These are phyloP conservation scores for Cyprinodon variegatus DNA, from an alignment of 2,113 vertebrate genomes.

Conservation along the genomic window DNA sequence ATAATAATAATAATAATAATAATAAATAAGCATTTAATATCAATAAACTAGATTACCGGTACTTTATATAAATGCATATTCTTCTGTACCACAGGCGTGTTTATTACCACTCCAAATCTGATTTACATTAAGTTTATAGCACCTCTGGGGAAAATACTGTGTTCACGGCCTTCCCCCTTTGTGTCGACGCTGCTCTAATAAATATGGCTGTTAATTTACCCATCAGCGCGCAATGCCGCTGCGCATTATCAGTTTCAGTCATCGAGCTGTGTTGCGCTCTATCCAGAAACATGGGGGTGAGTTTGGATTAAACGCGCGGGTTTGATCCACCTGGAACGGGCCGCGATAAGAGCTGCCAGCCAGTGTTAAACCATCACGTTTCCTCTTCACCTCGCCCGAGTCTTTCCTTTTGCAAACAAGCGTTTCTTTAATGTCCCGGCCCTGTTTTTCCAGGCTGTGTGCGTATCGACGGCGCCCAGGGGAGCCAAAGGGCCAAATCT, in stretches of 20 bases:
- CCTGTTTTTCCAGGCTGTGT: constrained; percentile 90
- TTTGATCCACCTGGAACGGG: constrained; percentile 86
- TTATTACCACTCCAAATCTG: constrained; percentile 33
- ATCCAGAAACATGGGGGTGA: constrained; percentile 65
- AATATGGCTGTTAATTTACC: constrained; percentile 66
- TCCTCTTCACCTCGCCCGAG: constrained; percentile 92
- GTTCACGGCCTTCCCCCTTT: constrained; percentile 48
- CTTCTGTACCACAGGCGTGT: constrained; percentile 1
- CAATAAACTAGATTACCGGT: not conserved
- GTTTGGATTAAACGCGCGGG: constrained; percentile 76
- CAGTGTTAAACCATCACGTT: constrained; percentile 91
- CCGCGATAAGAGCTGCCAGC: constrained; percentile 94
- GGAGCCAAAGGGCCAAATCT: constrained; percentile 70
- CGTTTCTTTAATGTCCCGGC: constrained; percentile 90
- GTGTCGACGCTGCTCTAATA: constrained; percentile 50
- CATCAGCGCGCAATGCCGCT: constrained; percentile 55
- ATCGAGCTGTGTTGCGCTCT: constrained; percentile 76
- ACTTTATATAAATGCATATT: not conserved
- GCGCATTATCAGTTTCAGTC: constrained; percentile 69
- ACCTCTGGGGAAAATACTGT: constrained; percentile 61
- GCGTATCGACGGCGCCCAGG: constrained; percentile 85
- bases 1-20: not conserved
- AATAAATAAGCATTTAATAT: not conserved
- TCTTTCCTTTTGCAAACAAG: constrained; percentile 95
- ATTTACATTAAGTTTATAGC: constrained; percentile 36